Evolutionary conservation across 30 jellyfish, hydroid and myxozoan species (phyloP).

Genomic region (Mastigias papua): DNA sequence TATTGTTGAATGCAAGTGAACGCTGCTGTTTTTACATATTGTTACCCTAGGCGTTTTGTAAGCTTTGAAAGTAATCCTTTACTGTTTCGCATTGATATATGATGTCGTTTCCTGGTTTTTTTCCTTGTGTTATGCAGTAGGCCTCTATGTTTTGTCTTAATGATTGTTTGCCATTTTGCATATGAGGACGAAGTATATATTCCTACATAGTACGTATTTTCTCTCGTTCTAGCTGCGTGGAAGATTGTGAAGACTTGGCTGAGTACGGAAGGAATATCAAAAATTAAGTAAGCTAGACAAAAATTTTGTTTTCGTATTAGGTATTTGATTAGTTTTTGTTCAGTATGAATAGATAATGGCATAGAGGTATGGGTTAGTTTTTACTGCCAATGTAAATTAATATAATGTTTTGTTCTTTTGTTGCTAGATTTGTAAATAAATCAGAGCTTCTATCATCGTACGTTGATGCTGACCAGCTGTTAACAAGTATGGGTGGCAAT

Average conservation of each 20-base stretch:
- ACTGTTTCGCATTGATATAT: too few relatives aligned
- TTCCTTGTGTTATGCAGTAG: too few relatives aligned
- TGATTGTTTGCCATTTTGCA: neutral
- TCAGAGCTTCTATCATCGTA: conserved; percentile 77
- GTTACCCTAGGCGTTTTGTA: too few relatives aligned
- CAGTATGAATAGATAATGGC: too few relatives aligned
- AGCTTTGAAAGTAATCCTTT: too few relatives aligned
- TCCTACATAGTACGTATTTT: neutral
- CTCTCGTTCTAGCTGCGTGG: conserved; percentile 90
- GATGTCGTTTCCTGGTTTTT: too few relatives aligned
- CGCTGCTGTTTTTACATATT: too few relatives aligned
- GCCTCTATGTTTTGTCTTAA: too few relatives aligned
- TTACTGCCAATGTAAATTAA: too few relatives aligned
- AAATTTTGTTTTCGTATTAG: neutral
- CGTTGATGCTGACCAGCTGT: conserved; percentile 83
- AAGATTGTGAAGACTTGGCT: conserved; percentile 94
- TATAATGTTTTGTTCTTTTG: neutral
- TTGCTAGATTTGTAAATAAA: conserved; percentile 79
- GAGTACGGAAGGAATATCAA: conserved; percentile 95
- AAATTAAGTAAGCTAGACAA: conserved; percentile 80
- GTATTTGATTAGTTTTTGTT: too few relatives aligned
- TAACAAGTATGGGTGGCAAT: conserved; percentile 92
- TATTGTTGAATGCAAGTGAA: too few relatives aligned
- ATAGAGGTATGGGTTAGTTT: too few relatives aligned
- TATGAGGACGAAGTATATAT: neutral